Base-by-base conservation (phyloP, 2,888 invertebrate species). In the Andricus quercusramuli region DNA sequence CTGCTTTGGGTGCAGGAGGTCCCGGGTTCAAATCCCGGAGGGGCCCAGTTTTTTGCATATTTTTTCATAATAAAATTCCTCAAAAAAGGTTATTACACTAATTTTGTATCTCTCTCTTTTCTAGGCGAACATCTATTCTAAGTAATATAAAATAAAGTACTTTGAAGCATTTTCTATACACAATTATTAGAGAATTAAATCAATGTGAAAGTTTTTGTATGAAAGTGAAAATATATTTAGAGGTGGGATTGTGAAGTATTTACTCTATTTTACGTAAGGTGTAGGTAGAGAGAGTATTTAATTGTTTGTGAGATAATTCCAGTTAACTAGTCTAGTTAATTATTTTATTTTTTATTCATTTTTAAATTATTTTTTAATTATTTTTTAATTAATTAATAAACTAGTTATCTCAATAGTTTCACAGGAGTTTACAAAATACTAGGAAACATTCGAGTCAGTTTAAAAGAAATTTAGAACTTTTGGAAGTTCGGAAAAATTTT, bases 11-110 rank as follows among this genome's bases (percentile, higher is more conserved):
- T 93, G 93, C 93, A 92, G 92, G 93, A 93, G 93, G 93, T 93
- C 93, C 93, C 93, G 93, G 93, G 93, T 93, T 93, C 93, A 93
- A 93, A 93, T 93, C 93, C 93, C 93, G 93, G 93, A 93, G 92
- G 92, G 92, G 93, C 93, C 93, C 93, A 51, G 25, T 87, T 86
- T 89, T 86, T 86, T 86, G 81, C 56, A 47, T 2, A 59, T 80
- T 82, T 29, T 77, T 86, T 51, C 41, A 17, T 20, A 56, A 77
- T 22, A 11, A 13, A 59, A 20, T 29, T 15, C 65, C 3, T 41
- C 41, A 9, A 6, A 6, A 6, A 25, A 62, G 11, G 17, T 15
- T 22, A 25, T 62, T 17, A 29, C 0, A 13, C 1, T 62, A 3
- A 25, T 15, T 62, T 25, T 62, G 0, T 62, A 3, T 25, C 3